phyloP scores from a whole-genome alignment of 1,140 invertebrate species.

The Papilio aristodemus region DNA sequence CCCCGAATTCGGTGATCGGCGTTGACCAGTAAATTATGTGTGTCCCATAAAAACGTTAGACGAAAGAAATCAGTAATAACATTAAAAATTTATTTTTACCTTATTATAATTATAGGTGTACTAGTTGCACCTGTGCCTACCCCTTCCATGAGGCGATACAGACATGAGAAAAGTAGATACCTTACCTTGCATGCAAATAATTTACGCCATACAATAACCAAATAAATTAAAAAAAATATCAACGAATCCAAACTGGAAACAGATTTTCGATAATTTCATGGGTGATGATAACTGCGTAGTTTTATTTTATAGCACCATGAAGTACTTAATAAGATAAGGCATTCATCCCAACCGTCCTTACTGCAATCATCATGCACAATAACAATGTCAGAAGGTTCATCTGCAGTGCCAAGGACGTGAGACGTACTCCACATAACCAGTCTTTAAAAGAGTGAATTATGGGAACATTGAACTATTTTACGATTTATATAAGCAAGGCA shows the following conservation, averaged over 20 bases:
- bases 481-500: not conserved
- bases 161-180: no score
- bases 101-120: not conserved
- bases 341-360: not conserved
- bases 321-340: not conserved
- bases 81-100: not conserved
- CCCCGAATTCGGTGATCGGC: slow-evolving; percentile 35
- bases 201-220: not conserved
- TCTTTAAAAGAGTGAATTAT: not conserved
- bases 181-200: no score
- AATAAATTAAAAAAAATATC: not conserved
- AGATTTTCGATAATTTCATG: no score
- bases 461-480: not conserved
- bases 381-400: not conserved
- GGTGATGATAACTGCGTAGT: slow-evolving; percentile 5
- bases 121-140: no score
- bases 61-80: not conserved
- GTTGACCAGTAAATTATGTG: slow-evolving; percentile 37
- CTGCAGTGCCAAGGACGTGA: not conserved
- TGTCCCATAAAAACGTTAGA: slow-evolving; percentile 18
- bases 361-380: not conserved
- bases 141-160: no score
- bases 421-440: not conserved
- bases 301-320: not conserved
- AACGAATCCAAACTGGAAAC: no score